Percentiles rank a stretch among this genome's conserved stretches.
phyloP scores from a whole-genome alignment of 2,797 vertebrate genomes.

The Fringilla coelebs region DNA sequence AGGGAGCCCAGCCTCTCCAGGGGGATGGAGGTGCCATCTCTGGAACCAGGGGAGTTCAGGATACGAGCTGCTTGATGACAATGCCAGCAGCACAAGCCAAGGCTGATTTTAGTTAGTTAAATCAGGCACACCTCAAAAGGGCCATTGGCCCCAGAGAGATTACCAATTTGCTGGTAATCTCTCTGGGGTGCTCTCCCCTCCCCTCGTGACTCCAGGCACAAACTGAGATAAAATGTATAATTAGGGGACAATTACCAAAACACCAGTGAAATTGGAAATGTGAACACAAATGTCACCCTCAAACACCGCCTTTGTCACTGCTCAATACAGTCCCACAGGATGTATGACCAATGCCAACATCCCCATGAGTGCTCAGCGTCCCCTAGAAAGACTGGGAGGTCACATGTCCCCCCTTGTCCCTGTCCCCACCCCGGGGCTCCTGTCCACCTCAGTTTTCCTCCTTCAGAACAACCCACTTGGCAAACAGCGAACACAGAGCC shows the following conservation, averaged over 20 bases:
- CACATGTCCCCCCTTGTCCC: neutral
- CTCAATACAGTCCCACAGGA: neutral
- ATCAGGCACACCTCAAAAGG: neutral
- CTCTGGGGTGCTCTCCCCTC: neutral
- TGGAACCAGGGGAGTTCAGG: neutral
- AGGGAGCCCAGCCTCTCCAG: neutral
- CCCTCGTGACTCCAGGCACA: neutral
- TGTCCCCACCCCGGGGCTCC: rapidly evolving
- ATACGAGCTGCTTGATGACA: rapidly evolving
- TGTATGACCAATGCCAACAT: neutral
- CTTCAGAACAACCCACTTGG: rapidly evolving
- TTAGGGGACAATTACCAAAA: neutral
- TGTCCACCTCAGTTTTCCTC: neutral
- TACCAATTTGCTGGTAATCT: neutral
- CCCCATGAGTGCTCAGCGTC: rapidly evolving
- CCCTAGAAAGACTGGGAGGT: neutral
- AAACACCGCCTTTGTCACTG: neutral
- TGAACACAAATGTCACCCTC: neutral
- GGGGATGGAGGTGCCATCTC: neutral
- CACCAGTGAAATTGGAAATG: neutral
- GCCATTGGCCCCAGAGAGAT: no score
- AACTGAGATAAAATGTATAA: neutral
- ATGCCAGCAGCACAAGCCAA: neutral
- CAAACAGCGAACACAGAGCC: neutral
- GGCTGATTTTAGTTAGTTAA: neutral